Evolutionary conservation across 2,113 vertebrate genomes (phyloP).

Genomic region (Pachypanchax playfairii): DNA sequence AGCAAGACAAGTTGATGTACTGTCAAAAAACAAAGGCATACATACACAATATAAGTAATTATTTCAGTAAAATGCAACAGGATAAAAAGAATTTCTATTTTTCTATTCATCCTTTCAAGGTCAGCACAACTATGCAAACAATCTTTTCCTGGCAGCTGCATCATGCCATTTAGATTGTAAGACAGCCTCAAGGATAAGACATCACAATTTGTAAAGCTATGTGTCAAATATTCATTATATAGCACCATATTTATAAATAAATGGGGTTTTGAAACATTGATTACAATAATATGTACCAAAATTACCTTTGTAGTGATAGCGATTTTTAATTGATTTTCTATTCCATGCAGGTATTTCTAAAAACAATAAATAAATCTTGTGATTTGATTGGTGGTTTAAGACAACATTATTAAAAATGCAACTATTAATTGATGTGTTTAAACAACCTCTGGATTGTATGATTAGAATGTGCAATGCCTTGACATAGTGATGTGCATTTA

Average conservation of each 20-base stretch:
- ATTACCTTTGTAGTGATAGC: background rate
- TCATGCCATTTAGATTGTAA: background rate
- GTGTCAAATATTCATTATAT: slow-evolving; percentile 4
- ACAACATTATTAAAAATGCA: background rate
- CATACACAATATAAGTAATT: background rate
- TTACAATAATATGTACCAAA: background rate
- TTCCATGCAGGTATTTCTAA: background rate
- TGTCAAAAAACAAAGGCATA: background rate
- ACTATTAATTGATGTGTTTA: background rate
- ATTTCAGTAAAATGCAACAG: background rate
- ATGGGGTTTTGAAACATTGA: too few relatives aligned
- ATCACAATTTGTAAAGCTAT: background rate
- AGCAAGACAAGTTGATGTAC: background rate
- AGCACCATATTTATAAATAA: too few relatives aligned
- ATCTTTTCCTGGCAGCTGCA: slow-evolving; percentile 11
- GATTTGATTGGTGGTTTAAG: background rate
- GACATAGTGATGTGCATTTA: background rate
- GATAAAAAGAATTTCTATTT: background rate
- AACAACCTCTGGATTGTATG: too few relatives aligned
- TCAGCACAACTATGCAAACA: slow-evolving; percentile 4
- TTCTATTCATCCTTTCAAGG: background rate
- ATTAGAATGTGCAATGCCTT: background rate
- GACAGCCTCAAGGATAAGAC: background rate
- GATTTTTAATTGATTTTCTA: background rate
- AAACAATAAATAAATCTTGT: too few relatives aligned